Percentiles rank a stretch among this genome's conserved stretches.
phyloP scores from a whole-genome alignment of 2,888 invertebrate genomes.

The Petrolisthes cinctipes region DNA sequence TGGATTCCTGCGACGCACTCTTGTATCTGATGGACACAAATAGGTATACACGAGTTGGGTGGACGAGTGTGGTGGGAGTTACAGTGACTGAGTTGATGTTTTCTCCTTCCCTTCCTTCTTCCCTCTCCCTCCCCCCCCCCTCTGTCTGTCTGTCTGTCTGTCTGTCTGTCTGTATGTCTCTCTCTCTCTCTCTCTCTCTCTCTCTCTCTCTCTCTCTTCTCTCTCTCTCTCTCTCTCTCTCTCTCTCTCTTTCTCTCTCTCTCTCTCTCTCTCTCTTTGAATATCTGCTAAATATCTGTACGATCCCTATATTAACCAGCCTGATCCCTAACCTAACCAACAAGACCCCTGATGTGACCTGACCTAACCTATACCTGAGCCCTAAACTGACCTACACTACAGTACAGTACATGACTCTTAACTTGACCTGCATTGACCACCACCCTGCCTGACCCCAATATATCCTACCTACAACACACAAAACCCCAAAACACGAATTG shows the following conservation, averaged over 20 bases:
- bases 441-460: background rate
- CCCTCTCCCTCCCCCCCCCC: background rate
- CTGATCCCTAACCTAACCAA: too few relatives aligned
- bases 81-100: background rate
- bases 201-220: slow-evolving; percentile 17
- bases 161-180: background rate
- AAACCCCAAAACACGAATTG: background rate
- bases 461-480: background rate
- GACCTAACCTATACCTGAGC: background rate
- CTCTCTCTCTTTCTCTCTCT: slow-evolving; percentile 26
- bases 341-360: background rate
- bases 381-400: background rate
- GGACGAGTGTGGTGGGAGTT: background rate
- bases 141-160: background rate
- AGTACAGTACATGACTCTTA: too few relatives aligned
- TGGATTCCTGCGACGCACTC: background rate
- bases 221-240: slow-evolving; percentile 33
- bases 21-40: background rate
- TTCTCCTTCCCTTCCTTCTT: background rate
- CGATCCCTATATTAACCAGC: too few relatives aligned
- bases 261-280: too few relatives aligned
- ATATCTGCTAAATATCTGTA: too few relatives aligned
- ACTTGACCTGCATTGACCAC: background rate
- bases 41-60: background rate
- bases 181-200: background rate